These are phyloP conservation scores for Hiodon tergisus DNA, from an alignment of 2,113 vertebrate genomes.

Conservation along the genomic window DNA sequence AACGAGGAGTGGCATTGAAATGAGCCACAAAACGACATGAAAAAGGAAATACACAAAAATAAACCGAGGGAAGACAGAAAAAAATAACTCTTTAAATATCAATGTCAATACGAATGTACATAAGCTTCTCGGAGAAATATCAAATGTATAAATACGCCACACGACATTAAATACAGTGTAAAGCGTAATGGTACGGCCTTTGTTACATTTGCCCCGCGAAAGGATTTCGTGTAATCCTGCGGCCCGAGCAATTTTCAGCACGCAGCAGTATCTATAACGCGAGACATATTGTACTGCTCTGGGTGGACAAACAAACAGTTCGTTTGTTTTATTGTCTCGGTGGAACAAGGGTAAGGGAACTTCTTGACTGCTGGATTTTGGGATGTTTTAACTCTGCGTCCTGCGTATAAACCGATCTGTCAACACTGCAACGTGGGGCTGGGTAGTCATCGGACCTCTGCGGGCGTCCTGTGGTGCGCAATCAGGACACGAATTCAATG, in stretches of 20 bases:
- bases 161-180: no score
- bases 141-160: no score
- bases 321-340: conserved; percentile 25
- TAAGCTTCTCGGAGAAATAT: no score
- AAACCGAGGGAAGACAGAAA: no score
- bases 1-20: not conserved
- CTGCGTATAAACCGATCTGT: conserved; percentile 53
- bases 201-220: not conserved
- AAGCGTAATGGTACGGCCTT: not conserved
- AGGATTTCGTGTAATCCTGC: not conserved
- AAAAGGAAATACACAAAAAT: not conserved
- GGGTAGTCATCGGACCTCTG: conserved; percentile 34
- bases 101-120: no score
- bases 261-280: conserved; percentile 41
- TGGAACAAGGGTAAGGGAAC: conserved; percentile 25
- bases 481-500: conserved; percentile 20
- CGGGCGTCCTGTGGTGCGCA: conserved; percentile 23
- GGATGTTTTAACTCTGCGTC: conserved; percentile 32
- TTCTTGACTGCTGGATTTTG: conserved; percentile 15
- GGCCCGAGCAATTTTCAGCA: conserved; percentile 32
- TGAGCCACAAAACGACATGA: not conserved
- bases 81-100: no score
- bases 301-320: conserved; percentile 48
- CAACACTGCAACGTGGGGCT: conserved; percentile 35
- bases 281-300: conserved; percentile 44